Evolutionary conservation across 2,797 vertebrate species (phyloP).

Genomic region (Bradypodion ventrale): DNA sequence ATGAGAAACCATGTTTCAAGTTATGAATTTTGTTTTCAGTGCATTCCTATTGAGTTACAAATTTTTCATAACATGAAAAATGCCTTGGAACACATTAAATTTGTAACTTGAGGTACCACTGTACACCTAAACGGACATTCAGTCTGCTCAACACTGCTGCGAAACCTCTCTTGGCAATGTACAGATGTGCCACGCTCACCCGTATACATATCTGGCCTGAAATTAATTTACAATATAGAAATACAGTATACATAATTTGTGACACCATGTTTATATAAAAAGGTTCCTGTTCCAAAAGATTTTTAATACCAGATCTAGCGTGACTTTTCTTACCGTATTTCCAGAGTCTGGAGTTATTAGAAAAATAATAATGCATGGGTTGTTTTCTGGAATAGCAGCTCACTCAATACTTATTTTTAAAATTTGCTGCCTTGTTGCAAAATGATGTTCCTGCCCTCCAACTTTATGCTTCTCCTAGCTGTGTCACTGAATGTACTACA

Average conservation of each 20-base stretch:
- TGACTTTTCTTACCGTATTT: background rate
- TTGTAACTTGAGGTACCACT: too few species aligned
- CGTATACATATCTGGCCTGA: accelerated
- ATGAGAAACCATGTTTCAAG: too few species aligned
- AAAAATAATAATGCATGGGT: too few species aligned
- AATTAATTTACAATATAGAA: background rate
- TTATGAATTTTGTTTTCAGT: too few species aligned
- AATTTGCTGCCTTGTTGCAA: constrained; percentile 18
- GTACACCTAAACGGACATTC: background rate
- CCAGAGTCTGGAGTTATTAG: background rate
- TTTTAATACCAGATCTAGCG: background rate
- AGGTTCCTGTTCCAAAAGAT: background rate
- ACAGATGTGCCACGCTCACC: background rate
- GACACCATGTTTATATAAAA: background rate
- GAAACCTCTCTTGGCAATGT: background rate
- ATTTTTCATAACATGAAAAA: too few species aligned
- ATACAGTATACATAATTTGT: too few species aligned
- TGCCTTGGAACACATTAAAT: too few species aligned
- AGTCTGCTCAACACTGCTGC: too few species aligned
- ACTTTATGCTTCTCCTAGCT: constrained; percentile 8
- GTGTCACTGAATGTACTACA: background rate
- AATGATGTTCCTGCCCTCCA: constrained; percentile 2
- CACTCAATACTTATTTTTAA: background rate
- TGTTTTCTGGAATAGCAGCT: background rate
- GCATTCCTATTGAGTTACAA: too few species aligned